phyloP scores from a whole-genome alignment of 2,797 vertebrate genomes.

The Sarcoramphus papa region DNA sequence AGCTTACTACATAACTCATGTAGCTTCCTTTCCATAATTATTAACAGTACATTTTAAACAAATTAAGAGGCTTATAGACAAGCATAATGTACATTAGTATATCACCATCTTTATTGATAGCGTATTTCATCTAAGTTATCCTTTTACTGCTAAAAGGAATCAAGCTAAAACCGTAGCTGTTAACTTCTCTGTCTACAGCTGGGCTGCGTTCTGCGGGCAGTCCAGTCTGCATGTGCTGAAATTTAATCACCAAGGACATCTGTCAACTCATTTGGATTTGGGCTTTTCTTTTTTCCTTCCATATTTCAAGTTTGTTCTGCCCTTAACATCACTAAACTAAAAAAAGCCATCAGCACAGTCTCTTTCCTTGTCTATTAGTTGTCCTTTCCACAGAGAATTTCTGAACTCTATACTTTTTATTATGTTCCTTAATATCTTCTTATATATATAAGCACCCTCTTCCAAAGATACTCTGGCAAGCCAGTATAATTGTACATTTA shows the following conservation, averaged over 20 bases:
- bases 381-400: not conserved
- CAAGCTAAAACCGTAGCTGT: not conserved
- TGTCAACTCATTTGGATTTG: not conserved
- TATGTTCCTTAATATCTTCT: not conserved
- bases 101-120: not conserved
- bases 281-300: not conserved
- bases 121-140: not conserved
- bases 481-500: not conserved
- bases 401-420: not conserved
- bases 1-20: not conserved
- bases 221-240: not conserved
- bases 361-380: not conserved
- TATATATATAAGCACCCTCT: not conserved
- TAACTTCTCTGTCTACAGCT: not conserved
- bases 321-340: not conserved
- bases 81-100: not conserved
- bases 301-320: not conserved
- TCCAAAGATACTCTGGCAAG: not conserved
- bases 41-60: not conserved
- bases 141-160: not conserved
- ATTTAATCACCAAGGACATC: conserved; percentile 32
- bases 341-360: not conserved
- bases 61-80: not conserved
- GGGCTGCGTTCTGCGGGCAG: not conserved
- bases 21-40: not conserved